These are phyloP conservation scores for Grammatotria lemairii DNA, from an alignment of 2,113 vertebrate species.

Conservation along the genomic window DNA sequence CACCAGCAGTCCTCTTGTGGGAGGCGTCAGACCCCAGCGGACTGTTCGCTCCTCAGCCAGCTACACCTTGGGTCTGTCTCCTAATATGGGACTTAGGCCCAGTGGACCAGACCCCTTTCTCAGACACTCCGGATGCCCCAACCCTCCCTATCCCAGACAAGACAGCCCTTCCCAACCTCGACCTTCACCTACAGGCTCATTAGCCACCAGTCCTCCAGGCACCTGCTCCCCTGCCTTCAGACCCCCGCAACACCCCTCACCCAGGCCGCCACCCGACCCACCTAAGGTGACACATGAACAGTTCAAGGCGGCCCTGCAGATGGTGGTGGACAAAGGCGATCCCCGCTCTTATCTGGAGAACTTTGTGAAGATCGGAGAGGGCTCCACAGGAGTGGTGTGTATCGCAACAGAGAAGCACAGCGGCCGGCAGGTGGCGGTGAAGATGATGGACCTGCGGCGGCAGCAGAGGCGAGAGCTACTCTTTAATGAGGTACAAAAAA, in stretches of 20 bases:
- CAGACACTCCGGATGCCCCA: conserved; percentile 69
- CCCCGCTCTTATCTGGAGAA: conserved; percentile 88
- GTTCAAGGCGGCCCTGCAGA: conserved; percentile 95
- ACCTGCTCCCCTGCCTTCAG: conserved; percentile 87
- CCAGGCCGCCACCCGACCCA: conserved; percentile 75
- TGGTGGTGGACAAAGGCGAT: conserved; percentile 96
- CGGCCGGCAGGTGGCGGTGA: conserved; percentile 90
- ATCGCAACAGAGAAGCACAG: conserved; percentile 94
- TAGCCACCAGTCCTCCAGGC: conserved; percentile 83
- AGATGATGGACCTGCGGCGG: conserved; percentile 97
- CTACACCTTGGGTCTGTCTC: conserved; percentile 74
- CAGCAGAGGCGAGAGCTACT: conserved; percentile 95
- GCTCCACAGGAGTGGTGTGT: conserved; percentile 94
- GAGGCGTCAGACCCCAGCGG: conserved; percentile 61
- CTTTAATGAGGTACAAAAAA: conserved; percentile 86
- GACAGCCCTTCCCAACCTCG: conserved; percentile 79
- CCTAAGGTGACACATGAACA: conserved; percentile 92
- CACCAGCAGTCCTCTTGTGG: conserved; percentile 70
- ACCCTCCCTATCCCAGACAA: conserved; percentile 65
- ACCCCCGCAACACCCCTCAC: conserved; percentile 74
- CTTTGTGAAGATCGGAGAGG: conserved; percentile 95
- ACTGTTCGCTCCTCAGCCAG: conserved; percentile 72
- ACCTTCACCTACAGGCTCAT: conserved; percentile 86
- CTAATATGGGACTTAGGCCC: conserved; percentile 69
- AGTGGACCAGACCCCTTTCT: conserved; percentile 66